Evolutionary conservation across 2,113 vertebrate genomes (phyloP), one percentile per base, ranked within the genome.

Genomic region (Oncorhynchus gorbuscha): DNA sequence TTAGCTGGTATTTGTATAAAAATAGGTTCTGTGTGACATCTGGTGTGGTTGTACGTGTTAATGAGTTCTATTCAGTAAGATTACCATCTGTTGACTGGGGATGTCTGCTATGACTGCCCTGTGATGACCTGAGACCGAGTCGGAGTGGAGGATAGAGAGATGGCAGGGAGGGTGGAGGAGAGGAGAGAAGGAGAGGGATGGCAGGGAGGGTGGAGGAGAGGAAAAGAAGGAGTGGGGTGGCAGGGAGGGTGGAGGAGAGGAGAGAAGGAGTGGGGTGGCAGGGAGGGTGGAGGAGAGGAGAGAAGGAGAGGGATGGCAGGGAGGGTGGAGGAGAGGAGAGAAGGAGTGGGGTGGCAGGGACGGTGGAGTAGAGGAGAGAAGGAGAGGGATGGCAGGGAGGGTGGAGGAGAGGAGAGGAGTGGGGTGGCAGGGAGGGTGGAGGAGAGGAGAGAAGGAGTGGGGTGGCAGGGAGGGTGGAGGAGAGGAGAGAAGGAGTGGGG

Each of bases 1-100:
- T 88, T 88, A 85, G 87, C 73, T 45, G 78, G 77, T 4, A 88
- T 88, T 85, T 88, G 87, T 88, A 86, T 88, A 83, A 88, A 88
- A 88, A 88, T 88, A 88, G 87, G 81, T 85, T 81, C 74, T 80
- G 78, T 76, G 74, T 81, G 87, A 86, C 87, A 88, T 88, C 85
- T 88, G 87, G 77, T 86, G 83, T 83, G 83, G 81, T 79, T 82
- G 83, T 79, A 82, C 71, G 85, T 77, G 84, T 83, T 88, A 88
- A 88, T 88, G 85, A 86, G 87, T 81, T 49, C 79, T 84, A 77
- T 86, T 86, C 85, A 82, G 78, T 55, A 81, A 76, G 78, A 82
- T 85, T 74, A 82, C 84, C 85, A 85, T 82, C 81, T 88, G 83
- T 86, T 86, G 83, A 80, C 77, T 79, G 71, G 62, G 79, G 83